Conservation (phyloP, 1,140 invertebrate species). For the Thaumetopoea pityocampa region DNA sequence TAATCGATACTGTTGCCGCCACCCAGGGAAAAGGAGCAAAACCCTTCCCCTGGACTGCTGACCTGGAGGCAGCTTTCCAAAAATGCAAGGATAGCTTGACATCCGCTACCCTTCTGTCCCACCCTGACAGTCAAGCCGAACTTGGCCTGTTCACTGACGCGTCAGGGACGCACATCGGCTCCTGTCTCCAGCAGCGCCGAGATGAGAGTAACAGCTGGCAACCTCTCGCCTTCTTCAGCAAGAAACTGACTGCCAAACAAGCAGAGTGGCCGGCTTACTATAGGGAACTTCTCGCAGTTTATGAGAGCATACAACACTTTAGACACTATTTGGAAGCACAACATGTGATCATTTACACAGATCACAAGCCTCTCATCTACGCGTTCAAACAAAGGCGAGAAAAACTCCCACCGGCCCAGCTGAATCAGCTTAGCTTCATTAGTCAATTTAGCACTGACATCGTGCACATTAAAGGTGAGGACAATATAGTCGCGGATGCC, state of each 20-base stretch:
- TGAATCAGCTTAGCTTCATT: background rate
- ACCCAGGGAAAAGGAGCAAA: background rate
- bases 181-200: background rate
- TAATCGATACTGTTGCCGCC: constrained; percentile 9
- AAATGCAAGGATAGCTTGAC: too few relatives aligned
- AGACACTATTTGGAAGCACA: background rate
- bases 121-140: too few relatives aligned
- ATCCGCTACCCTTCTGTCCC: too few relatives aligned
- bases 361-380: background rate
- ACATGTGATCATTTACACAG: background rate
- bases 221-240: background rate
- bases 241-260: background rate
- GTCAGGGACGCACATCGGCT: too few relatives aligned
- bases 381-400: background rate
- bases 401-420: background rate
- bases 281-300: too few relatives aligned
- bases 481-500: constrained; percentile 2
- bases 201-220: too few relatives aligned
- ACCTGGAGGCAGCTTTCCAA: background rate
- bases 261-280: background rate
- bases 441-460: constrained; percentile 4
- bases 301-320: too few relatives aligned
- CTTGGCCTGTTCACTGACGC: too few relatives aligned
- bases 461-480: background rate
- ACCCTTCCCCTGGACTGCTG: background rate